These are phyloP conservation scores for Drosophila willistoni DNA, from an alignment of 1,140 invertebrate species.

Conservation along the genomic window DNA sequence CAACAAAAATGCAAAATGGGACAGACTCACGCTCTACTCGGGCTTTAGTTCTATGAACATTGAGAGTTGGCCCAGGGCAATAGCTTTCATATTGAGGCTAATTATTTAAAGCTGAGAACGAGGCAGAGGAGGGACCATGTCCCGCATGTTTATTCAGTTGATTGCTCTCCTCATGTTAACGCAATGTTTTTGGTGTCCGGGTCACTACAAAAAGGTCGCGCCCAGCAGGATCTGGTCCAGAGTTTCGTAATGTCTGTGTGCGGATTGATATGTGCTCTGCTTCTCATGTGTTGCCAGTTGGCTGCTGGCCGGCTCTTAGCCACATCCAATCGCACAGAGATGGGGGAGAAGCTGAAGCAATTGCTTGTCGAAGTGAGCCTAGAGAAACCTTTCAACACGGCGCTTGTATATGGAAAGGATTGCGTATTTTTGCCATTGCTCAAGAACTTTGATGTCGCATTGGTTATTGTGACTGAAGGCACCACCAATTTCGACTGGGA, in stretches of 20 bases:
- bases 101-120: background rate
- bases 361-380: constrained; percentile 28
- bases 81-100: constrained; percentile 7
- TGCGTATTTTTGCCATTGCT: constrained; percentile 53
- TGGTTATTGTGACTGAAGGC: constrained; percentile 29
- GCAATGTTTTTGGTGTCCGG: constrained; percentile 15
- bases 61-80: constrained; percentile 31
- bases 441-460: constrained; percentile 12
- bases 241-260: constrained; percentile 48
- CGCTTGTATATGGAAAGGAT: constrained; percentile 41
- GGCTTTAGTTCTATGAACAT: constrained; percentile 13
- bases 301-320: constrained; percentile 1
- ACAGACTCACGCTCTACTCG: constrained; percentile 37
- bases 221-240: background rate
- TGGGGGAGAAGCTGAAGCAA: constrained; percentile 17
- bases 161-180: constrained; percentile 25
- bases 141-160: constrained; percentile 53
- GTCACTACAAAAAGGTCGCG: constrained; percentile 10
- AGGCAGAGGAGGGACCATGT: background rate
- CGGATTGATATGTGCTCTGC: constrained; percentile 11
- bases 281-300: constrained; percentile 19
- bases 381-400: constrained; percentile 44
- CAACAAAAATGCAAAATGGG: constrained; percentile 44
- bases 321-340: background rate
- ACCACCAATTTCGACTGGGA: constrained; percentile 47